Conservation (phyloP, 1,140 invertebrate species). For the Phymastichus coffea region DNA sequence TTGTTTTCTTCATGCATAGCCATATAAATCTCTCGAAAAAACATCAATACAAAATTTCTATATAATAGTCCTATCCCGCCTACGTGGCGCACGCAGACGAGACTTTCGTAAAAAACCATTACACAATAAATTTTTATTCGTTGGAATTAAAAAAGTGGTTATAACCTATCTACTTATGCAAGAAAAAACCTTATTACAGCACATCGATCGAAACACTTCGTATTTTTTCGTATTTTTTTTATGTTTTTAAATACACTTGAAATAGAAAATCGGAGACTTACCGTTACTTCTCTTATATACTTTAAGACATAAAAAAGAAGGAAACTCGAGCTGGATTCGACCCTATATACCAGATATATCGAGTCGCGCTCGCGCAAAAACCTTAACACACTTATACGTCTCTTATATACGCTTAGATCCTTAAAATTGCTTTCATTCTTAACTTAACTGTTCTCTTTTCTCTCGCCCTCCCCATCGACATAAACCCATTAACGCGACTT, state of each 20-base stretch:
- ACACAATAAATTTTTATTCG: constrained; percentile 15
- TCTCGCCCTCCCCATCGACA: background rate
- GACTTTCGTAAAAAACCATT: constrained; percentile 21
- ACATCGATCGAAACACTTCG: constrained; percentile 24
- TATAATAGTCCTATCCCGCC: too few species aligned
- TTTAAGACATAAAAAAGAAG: constrained; percentile 24
- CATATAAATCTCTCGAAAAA: constrained; percentile 47
- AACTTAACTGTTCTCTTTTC: constrained; percentile 16
- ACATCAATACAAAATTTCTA: constrained; percentile 45
- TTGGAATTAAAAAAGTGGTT: constrained; percentile 11
- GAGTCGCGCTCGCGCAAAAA: constrained; percentile 24
- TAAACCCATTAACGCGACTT: constrained; percentile 14
- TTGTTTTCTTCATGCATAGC: constrained; percentile 13
- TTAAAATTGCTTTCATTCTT: constrained; percentile 28
- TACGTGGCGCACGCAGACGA: too few species aligned
- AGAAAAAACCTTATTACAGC: constrained; percentile 22
- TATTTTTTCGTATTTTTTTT: constrained; percentile 13
- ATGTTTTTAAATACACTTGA: constrained; percentile 10
- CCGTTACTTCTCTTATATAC: constrained; percentile 17
- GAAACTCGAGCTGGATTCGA: constrained; percentile 15
- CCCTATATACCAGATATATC: constrained; percentile 34
- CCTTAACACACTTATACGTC: constrained; percentile 26
- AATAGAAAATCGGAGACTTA: constrained; percentile 30
- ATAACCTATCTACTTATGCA: constrained; percentile 24
- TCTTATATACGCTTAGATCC: constrained; percentile 14